These are phyloP conservation scores for Bos indicus DNA, from an alignment of 2,113 vertebrate species.

Conservation along the genomic window DNA sequence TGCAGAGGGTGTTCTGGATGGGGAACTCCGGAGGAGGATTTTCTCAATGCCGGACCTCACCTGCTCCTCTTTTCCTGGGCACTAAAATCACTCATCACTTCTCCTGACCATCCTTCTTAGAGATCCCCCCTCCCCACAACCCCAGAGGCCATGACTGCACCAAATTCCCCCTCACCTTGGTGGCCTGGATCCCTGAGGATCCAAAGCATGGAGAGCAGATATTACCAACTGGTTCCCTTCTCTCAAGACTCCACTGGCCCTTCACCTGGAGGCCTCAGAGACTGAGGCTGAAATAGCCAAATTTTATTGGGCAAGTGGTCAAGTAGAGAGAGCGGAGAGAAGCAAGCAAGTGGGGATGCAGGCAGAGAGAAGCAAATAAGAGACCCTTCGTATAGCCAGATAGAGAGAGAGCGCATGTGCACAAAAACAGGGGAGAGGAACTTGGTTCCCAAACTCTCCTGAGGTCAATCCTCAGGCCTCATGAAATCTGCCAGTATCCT, in stretches of 20 bases:
- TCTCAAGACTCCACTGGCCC: not conserved
- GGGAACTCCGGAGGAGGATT: not conserved
- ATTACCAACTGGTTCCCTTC: not conserved
- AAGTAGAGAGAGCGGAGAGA: not conserved
- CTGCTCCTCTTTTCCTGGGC: not conserved
- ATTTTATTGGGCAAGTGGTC: not conserved
- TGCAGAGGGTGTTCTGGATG: not conserved
- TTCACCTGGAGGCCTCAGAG: not conserved
- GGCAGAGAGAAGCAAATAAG: not conserved
- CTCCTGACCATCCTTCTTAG: not conserved
- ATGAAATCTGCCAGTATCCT: not conserved
- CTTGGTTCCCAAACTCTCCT: not conserved
- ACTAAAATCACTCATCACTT: not conserved
- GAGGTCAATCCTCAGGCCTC: not conserved
- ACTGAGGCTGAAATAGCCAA: not conserved
- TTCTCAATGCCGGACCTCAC: not conserved
- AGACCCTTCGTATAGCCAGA: not conserved
- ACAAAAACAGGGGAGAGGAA: not conserved
- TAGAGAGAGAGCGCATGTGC: rapidly evolving
- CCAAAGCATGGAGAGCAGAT: not conserved
- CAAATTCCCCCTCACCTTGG: not conserved
- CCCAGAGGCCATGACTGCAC: not conserved
- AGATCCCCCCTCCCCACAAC: too few species aligned
- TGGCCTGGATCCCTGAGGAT: not conserved
- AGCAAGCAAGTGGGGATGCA: not conserved